Conservation (phyloP, 2,113 vertebrate genomes). For the Rhabdornis inornatus region DNA sequence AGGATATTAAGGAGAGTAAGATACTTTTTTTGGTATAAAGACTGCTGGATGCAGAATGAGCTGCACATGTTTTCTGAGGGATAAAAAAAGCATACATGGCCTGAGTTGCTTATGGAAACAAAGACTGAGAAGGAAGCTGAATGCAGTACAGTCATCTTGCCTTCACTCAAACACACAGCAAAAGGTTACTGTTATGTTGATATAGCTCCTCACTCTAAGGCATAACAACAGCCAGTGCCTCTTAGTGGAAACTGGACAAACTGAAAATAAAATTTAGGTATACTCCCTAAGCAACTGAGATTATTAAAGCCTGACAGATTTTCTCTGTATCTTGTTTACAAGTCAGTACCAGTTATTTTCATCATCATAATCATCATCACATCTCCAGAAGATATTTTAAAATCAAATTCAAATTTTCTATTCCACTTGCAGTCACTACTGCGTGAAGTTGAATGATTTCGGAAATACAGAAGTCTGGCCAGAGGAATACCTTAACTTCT, state of each 20-base stretch:
- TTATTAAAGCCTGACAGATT: background rate
- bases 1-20: background rate
- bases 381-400: background rate
- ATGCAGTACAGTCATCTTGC: background rate
- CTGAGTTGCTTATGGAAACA: background rate
- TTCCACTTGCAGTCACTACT: background rate
- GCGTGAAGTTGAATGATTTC: background rate
- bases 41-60: background rate
- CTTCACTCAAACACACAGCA: background rate
- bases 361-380: background rate
- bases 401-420: background rate
- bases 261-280: background rate
- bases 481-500: background rate
- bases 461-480: background rate
- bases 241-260: background rate
- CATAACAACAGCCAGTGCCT: background rate
- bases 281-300: background rate
- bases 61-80: background rate
- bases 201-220: background rate
- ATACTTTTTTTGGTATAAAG: background rate
- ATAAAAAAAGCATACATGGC: background rate
- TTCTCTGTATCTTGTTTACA: background rate
- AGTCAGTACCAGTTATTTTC: background rate
- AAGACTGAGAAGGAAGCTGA: background rate
- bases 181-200: background rate